A percentile compares a stretch with the other conserved stretches of the same genome.
These are phyloP conservation scores for Riparia riparia DNA, from an alignment of 2,113 vertebrate genomes.

Conservation along the genomic window DNA sequence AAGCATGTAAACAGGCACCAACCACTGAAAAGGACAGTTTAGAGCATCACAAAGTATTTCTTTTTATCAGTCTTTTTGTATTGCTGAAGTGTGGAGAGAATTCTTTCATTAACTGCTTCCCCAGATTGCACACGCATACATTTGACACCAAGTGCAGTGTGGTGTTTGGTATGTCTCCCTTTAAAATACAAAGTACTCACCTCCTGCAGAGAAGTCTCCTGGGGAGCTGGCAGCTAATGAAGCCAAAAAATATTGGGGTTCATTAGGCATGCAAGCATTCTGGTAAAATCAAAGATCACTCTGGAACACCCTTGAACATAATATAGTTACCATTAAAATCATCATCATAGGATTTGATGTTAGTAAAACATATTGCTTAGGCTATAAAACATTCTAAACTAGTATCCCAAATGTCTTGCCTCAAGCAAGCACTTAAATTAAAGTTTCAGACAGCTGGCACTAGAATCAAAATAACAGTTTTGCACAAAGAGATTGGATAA, in stretches of 20 bases:
- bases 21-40: neutral
- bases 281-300: constrained; percentile 73
- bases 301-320: constrained; percentile 73
- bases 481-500: constrained; percentile 81
- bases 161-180: neutral
- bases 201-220: neutral
- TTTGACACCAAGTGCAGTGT: neutral
- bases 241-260: constrained; percentile 43
- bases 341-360: constrained; percentile 83
- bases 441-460: constrained; percentile 87
- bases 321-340: constrained; percentile 81
- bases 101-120: neutral
- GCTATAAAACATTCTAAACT: constrained; percentile 87
- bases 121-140: neutral
- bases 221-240: constrained; percentile 19
- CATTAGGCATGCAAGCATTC: constrained; percentile 26
- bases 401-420: constrained; percentile 86
- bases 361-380: constrained; percentile 85
- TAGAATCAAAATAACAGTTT: constrained; percentile 84
- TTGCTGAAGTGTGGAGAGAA: neutral
- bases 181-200: neutral
- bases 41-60: neutral
- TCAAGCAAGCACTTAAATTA: constrained; percentile 86
- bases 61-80: neutral
- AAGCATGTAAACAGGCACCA: neutral